Percentiles rank a stretch among this genome's conserved stretches.
Conservation (phyloP, 2,797 vertebrate genomes). For the Uromys caudimaculatus region DNA sequence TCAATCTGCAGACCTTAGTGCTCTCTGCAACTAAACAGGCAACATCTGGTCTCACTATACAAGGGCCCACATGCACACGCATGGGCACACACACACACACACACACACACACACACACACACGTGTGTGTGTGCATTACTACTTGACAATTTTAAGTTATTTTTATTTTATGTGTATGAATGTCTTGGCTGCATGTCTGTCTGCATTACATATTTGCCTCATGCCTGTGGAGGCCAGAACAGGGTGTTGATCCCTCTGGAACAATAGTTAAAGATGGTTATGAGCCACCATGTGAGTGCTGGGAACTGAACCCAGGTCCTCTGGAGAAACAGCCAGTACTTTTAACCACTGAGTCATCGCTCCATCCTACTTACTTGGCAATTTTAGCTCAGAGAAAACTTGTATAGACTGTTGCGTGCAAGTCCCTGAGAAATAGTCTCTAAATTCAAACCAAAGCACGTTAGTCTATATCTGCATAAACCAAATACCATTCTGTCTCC, state of each 20-base stretch:
- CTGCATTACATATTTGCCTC: neutral
- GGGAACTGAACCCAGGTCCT: neutral
- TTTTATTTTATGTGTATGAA: neutral
- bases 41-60: neutral
- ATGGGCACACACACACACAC: accelerated
- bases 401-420: neutral
- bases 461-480: neutral
- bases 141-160: neutral
- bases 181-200: neutral
- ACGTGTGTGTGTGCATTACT: neutral
- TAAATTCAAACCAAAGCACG: conserved; percentile 23
- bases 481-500: neutral
- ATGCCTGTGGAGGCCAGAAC: neutral
- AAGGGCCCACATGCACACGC: neutral
- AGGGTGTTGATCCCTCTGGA: neutral
- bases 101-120: neutral
- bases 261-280: neutral
- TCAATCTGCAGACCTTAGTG: neutral
- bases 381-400: neutral
- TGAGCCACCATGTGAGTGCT: neutral
- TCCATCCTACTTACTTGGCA: neutral
- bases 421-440: neutral
- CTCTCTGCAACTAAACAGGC: neutral
- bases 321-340: neutral
- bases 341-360: neutral